Conservation (phyloP, 1,140 invertebrate genomes). For the Bombus huntii region DNA sequence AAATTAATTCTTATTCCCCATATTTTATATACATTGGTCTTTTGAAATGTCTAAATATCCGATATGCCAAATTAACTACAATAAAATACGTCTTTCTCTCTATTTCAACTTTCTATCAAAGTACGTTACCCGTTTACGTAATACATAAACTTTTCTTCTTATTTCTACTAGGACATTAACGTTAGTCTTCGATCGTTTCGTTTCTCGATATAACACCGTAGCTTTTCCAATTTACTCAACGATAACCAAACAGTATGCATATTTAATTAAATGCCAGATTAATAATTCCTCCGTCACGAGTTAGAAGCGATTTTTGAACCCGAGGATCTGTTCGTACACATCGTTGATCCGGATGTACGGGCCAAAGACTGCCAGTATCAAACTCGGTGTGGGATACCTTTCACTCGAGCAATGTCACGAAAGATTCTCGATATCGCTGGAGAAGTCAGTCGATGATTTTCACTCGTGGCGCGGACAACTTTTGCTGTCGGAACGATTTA, state of each 20-base stretch:
- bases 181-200: not conserved
- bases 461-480: conserved; percentile 30
- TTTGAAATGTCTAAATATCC: not conserved
- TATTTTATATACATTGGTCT: not conserved
- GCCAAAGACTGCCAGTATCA: conserved; percentile 33
- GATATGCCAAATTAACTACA: not conserved
- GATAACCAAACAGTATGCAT: too few relatives aligned
- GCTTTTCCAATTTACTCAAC: not conserved
- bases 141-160: not conserved
- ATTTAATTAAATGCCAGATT: too few relatives aligned
- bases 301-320: not conserved
- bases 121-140: not conserved
- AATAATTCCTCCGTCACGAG: not conserved
- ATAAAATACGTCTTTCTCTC: not conserved
- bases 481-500: conserved; percentile 9
- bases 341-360: conserved; percentile 26
- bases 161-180: not conserved
- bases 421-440: conserved; percentile 40
- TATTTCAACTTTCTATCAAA: not conserved
- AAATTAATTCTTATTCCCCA: too few relatives aligned
- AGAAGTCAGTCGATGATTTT: conserved; percentile 56
- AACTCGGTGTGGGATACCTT: conserved; percentile 42
- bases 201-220: not conserved
- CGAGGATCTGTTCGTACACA: not conserved
- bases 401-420: conserved; percentile 58